Conservation (phyloP, 1,140 invertebrate species). For the Heterodera carotae region DNA sequence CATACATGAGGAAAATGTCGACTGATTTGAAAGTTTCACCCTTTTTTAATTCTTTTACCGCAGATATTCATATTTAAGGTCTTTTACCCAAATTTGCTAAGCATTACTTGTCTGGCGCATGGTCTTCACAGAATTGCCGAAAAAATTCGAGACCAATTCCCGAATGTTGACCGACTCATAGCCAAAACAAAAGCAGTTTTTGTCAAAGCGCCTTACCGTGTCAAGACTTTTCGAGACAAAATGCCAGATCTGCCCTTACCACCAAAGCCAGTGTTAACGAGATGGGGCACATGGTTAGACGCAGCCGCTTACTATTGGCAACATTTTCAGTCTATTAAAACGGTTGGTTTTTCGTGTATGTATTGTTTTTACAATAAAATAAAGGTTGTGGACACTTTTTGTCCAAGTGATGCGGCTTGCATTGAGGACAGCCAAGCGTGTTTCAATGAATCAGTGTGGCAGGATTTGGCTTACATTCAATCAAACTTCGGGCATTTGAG, state of each 20-base stretch:
- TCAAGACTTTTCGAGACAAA: neutral
- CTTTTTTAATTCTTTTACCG: too few relatives aligned
- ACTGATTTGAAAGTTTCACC: too few relatives aligned
- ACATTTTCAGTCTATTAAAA: neutral
- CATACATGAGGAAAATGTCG: too few relatives aligned
- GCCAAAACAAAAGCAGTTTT: neutral
- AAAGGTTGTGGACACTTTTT: neutral
- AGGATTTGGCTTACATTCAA: constrained; percentile 13
- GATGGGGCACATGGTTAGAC: constrained; percentile 10
- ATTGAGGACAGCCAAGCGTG: neutral
- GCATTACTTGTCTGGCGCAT: too few relatives aligned
- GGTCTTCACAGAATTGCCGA: too few relatives aligned
- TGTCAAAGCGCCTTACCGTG: constrained; percentile 14
- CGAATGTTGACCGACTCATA: neutral
- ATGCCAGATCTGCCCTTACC: neutral
- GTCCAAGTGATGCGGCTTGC: neutral
- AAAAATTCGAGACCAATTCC: too few relatives aligned
- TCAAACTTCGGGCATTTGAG: constrained; percentile 12
- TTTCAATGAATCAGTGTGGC: constrained; percentile 4
- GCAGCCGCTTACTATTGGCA: constrained; percentile 4
- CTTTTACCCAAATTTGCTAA: too few relatives aligned
- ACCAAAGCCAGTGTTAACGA: constrained; percentile 16
- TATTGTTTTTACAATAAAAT: neutral
- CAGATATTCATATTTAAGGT: too few relatives aligned
- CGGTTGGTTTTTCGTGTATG: neutral